Conservation (phyloP, 2,797 vertebrate species). For the Gymnocypris eckloni region DNA sequence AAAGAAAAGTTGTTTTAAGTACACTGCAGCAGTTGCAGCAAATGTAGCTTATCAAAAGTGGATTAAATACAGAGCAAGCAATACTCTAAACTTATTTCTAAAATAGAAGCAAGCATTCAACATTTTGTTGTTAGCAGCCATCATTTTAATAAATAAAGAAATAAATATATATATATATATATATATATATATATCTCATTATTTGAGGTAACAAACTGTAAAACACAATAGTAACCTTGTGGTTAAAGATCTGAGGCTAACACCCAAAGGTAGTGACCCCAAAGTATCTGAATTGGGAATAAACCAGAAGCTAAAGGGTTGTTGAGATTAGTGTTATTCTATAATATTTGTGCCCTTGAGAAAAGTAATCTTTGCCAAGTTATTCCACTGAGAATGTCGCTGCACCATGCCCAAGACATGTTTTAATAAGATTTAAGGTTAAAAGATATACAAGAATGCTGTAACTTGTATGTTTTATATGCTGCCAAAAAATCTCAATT, state of each 20-base stretch:
- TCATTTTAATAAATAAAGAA: background rate
- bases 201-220: background rate
- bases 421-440: background rate
- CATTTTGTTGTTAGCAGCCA: background rate
- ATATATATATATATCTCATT: background rate
- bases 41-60: background rate
- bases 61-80: background rate
- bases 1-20: background rate
- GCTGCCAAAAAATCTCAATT: background rate
- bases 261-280: background rate
- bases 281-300: slow-evolving; percentile 2
- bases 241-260: background rate
- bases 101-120: background rate
- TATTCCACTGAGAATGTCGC: background rate
- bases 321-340: background rate
- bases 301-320: slow-evolving; percentile 8
- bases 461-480: background rate
- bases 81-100: background rate
- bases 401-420: background rate
- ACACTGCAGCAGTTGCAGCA: background rate
- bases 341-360: slow-evolving; percentile 22
- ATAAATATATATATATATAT: background rate
- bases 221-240: background rate
- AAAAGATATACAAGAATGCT: background rate
- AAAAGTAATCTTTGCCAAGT: background rate